Evolutionary conservation across 1,140 invertebrate species (phyloP).

Genomic region (Euglossa dilemma): DNA sequence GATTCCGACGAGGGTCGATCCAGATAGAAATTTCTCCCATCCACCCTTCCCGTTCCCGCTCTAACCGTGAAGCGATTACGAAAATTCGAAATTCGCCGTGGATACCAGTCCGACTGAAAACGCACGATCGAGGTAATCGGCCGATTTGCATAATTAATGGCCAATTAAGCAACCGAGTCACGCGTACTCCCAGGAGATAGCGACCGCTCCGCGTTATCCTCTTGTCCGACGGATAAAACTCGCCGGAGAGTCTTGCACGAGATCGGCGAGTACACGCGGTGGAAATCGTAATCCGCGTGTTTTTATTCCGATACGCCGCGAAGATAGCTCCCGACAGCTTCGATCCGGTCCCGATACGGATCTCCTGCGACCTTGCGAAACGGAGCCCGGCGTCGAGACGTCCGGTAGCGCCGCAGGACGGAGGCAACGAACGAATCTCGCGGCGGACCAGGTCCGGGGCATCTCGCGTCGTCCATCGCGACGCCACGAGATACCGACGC

Average conservation of each 20-base stretch:
- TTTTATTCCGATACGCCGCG: constrained; percentile 22
- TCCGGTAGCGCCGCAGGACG: constrained; percentile 17
- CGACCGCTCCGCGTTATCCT: not conserved
- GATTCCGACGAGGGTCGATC: not conserved
- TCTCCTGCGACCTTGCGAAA: not conserved
- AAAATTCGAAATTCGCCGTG: not conserved
- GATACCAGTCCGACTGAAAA: not conserved
- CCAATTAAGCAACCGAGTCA: constrained; percentile 43
- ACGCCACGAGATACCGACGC: not conserved
- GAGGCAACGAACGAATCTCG: constrained; percentile 11
- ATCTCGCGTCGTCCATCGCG: constrained; percentile 20
- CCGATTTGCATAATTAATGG: constrained; percentile 49
- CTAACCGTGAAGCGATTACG: not conserved
- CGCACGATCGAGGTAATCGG: constrained; percentile 21
- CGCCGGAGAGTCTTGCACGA: not conserved
- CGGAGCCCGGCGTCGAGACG: constrained; percentile 17
- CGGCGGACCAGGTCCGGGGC: constrained; percentile 17
- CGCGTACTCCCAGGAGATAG: constrained; percentile 20
- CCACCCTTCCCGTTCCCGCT: too few species aligned
- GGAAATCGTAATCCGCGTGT: constrained; percentile 13
- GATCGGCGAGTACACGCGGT: not conserved
- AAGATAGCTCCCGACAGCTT: constrained; percentile 13
- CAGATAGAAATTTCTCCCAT: not conserved
- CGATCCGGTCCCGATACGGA: constrained; percentile 40
- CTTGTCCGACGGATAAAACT: not conserved